Percentiles rank a stretch among this genome's conserved stretches.
Evolutionary conservation across 2,113 vertebrate species (phyloP).

Genomic region (Hucho hucho): DNA sequence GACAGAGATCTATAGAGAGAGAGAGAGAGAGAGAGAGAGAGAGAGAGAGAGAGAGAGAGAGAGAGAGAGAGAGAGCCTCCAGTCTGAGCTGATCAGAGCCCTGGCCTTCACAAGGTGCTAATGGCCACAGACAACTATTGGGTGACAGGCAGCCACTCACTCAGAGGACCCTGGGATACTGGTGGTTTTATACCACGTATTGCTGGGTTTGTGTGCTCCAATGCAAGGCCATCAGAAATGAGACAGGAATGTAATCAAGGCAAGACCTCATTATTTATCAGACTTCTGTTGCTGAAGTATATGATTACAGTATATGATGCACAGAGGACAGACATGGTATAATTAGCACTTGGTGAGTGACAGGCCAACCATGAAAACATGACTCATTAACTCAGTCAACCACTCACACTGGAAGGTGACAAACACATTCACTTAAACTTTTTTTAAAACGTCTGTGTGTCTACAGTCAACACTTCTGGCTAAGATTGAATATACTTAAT

Average conservation of each 20-base stretch:
- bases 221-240: constrained; percentile 5
- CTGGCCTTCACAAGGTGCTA: constrained; percentile 20
- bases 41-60: background rate
- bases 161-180: constrained; percentile 1
- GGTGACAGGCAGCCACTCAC: constrained; percentile 40
- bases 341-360: background rate
- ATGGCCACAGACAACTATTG: constrained; percentile 39
- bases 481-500: background rate
- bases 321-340: background rate
- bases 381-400: background rate
- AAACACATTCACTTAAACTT: background rate
- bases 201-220: background rate
- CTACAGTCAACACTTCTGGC: background rate
- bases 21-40: constrained; percentile 57
- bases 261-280: too few relatives aligned
- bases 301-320: background rate
- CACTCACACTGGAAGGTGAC: background rate
- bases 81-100: constrained; percentile 63
- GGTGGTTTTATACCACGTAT: background rate
- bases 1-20: constrained; percentile 41
- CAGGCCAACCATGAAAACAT: background rate
- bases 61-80: constrained; percentile 55
- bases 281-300: background rate
- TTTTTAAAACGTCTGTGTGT: too few relatives aligned
- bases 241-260: background rate